A percentile compares a stretch with the other conserved stretches of the same genome.
Conservation (phyloP, 64 coral and sea anemone species). For the Acropora tenuis region DNA sequence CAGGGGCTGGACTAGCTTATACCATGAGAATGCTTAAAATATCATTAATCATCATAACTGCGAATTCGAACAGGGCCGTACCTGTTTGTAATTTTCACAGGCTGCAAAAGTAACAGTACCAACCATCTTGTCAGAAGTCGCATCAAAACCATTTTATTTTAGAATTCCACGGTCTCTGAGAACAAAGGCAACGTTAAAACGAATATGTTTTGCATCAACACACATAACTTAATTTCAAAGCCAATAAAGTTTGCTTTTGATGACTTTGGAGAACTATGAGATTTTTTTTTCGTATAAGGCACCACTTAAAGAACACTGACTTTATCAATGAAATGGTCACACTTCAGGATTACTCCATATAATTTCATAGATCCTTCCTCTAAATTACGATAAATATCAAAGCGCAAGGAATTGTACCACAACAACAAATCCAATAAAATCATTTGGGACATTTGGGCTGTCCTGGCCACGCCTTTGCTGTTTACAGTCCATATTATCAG, state of each 20-base stretch:
- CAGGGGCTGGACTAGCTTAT: no score
- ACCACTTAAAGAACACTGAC: background rate
- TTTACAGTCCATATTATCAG: no score
- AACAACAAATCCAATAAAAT: background rate
- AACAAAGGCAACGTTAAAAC: background rate
- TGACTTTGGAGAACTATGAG: no score
- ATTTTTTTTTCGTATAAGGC: no score
- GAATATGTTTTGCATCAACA: background rate
- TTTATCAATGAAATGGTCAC: background rate
- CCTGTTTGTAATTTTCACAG: background rate
- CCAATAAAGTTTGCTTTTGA: no score
- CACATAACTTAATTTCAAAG: no score
- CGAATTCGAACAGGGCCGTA: background rate
- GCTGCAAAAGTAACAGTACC: constrained; percentile 6
- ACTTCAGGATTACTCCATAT: background rate
- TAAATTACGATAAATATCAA: background rate
- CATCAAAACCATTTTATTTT: background rate
- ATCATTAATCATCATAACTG: background rate
- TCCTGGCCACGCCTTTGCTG: background rate
- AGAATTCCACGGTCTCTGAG: background rate
- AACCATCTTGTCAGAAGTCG: constrained; percentile 6
- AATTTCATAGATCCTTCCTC: background rate
- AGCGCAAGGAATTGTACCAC: background rate
- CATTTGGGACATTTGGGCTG: background rate
- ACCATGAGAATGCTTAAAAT: no score